These are phyloP conservation scores for Drosophila parthenogenetica DNA, from an alignment of 2,888 invertebrate genomes.

Conservation along the genomic window DNA sequence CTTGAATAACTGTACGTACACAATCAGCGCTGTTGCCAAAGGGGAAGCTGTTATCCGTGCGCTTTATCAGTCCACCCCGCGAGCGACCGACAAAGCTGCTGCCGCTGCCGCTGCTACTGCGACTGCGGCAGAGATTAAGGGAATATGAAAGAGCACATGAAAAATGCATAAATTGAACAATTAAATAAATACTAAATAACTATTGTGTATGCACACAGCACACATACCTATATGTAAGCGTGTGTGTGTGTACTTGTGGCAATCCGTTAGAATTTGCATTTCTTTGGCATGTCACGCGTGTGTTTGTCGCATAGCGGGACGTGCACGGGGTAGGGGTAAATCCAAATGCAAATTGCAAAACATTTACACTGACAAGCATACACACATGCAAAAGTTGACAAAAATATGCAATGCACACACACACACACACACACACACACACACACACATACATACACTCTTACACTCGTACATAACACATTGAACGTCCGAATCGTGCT, in stretches of 20 bases:
- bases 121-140: slow-evolving; percentile 12
- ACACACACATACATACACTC: slow-evolving; percentile 10
- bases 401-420: slow-evolving; percentile 51
- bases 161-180: slow-evolving; percentile 32
- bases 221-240: slow-evolving; percentile 3
- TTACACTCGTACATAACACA: slow-evolving; percentile 35
- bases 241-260: slow-evolving; percentile 12
- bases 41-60: slow-evolving; percentile 20
- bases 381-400: slow-evolving; percentile 8
- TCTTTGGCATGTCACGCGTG: slow-evolving; percentile 66
- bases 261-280: slow-evolving; percentile 43
- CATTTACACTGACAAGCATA: slow-evolving; percentile 17
- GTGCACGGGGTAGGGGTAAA: slow-evolving; percentile 5
- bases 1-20: background rate
- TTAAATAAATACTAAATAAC: slow-evolving; percentile 22
- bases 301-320: slow-evolving; percentile 32
- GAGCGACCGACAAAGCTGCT: slow-evolving; percentile 1
- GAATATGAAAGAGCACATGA: slow-evolving; percentile 4
- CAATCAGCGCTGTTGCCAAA: background rate
- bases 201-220: slow-evolving; percentile 22
- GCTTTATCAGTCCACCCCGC: slow-evolving; percentile 39
- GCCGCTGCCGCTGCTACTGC: slow-evolving; percentile 3
- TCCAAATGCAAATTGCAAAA: slow-evolving; percentile 49
- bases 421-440: slow-evolving; percentile 16
- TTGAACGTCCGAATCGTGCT: slow-evolving; percentile 54